Percentiles rank a stretch among this genome's conserved stretches.
Evolutionary conservation across 2,888 invertebrate species (phyloP).

Genomic region (Oxytorus armatus): DNA sequence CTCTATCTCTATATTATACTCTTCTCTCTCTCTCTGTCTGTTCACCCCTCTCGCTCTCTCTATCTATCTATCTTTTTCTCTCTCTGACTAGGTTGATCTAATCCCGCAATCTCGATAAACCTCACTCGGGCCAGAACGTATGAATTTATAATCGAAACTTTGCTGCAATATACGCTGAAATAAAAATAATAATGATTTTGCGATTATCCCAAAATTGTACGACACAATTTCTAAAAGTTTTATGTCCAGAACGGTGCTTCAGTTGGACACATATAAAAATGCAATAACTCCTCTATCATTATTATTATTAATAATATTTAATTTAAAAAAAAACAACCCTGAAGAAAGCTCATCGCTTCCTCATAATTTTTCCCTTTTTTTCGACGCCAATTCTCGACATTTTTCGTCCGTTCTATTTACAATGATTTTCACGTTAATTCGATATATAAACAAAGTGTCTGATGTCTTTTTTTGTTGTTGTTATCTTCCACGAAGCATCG

Average conservation of each 20-base stretch:
- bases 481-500: background rate
- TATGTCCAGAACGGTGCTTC: background rate
- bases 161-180: conserved; percentile 3
- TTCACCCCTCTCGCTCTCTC: conserved; percentile 42
- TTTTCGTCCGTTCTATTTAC: too few relatives aligned
- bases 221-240: background rate
- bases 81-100: conserved; percentile 71
- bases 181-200: background rate
- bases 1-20: conserved; percentile 29
- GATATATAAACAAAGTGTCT: background rate
- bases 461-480: background rate
- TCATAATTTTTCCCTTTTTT: too few relatives aligned
- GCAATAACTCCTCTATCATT: too few relatives aligned
- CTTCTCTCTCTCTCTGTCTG: conserved; percentile 20
- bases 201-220: conserved; percentile 27
- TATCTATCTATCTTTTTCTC: conserved; percentile 43
- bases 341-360: too few relatives aligned
- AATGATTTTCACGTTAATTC: too few relatives aligned
- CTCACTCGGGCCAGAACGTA: conserved; percentile 47
- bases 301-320: too few relatives aligned
- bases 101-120: conserved; percentile 65
- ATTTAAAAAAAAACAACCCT: too few relatives aligned
- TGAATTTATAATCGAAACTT: conserved; percentile 46
- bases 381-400: too few relatives aligned
- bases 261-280: too few relatives aligned